These are phyloP conservation scores for Chlorops oryzae DNA, from an alignment of 1,140 invertebrate genomes.

Conservation along the genomic window DNA sequence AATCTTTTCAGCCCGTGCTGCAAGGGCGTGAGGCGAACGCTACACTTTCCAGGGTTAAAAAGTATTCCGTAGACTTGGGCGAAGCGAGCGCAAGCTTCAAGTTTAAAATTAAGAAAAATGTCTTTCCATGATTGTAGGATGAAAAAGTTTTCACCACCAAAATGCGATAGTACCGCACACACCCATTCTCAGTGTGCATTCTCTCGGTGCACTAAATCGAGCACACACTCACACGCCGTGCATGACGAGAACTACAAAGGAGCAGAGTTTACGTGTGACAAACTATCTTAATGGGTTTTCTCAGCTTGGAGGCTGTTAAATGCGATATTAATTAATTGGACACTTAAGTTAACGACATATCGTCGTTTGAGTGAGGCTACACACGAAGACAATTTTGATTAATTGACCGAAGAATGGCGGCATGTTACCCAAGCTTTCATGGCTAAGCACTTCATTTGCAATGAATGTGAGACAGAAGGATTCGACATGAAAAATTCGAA, in stretches of 20 bases:
- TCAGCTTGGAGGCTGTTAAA: slow-evolving; percentile 49
- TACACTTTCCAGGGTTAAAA: too few relatives aligned
- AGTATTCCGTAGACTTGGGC: too few relatives aligned
- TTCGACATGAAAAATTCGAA: too few relatives aligned
- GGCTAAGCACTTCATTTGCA: too few relatives aligned
- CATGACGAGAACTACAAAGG: background rate
- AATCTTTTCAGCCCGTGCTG: slow-evolving; percentile 9
- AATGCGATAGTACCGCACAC: too few relatives aligned
- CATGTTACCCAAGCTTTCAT: too few relatives aligned
- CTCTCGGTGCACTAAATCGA: background rate
- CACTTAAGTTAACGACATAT: slow-evolving; percentile 49
- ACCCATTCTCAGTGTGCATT: background rate
- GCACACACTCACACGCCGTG: background rate
- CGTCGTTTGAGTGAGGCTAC: slow-evolving; percentile 32
- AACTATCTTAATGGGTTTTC: slow-evolving; percentile 48
- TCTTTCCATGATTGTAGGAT: too few relatives aligned
- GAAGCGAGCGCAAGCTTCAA: too few relatives aligned
- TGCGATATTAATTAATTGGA: slow-evolving; percentile 49
- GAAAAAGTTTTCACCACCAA: too few relatives aligned
- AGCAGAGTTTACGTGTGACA: slow-evolving; percentile 29
- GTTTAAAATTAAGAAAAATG: too few relatives aligned
- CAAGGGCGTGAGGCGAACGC: background rate
- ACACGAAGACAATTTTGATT: slow-evolving; percentile 46
- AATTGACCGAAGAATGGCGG: slow-evolving; percentile 28
- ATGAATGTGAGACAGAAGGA: too few relatives aligned